Conservation (phyloP, 2,113 vertebrate genomes). For the Daphoenositta chrysoptera region DNA sequence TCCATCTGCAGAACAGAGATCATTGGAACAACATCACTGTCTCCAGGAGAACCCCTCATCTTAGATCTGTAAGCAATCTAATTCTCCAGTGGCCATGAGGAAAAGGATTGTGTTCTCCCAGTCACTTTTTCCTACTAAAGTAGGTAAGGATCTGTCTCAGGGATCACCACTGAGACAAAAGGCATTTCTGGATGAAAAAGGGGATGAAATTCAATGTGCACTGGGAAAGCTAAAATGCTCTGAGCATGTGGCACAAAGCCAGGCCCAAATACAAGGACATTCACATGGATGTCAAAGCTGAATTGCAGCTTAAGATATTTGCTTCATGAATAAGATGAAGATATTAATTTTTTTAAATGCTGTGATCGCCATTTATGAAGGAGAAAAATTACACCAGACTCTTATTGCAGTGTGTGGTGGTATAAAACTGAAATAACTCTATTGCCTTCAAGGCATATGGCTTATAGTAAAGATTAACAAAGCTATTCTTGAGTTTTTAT, state of each 20-base stretch:
- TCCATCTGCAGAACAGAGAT: background rate
- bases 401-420: background rate
- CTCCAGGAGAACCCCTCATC: background rate
- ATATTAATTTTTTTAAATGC: background rate
- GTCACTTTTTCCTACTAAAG: background rate
- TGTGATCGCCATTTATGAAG: background rate
- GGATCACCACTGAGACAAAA: background rate
- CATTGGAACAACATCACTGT: background rate
- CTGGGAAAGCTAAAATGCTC: background rate
- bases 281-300: background rate
- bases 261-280: background rate
- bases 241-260: background rate
- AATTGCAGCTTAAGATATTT: conserved; percentile 5
- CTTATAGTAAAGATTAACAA: conserved; percentile 52
- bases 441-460: conserved; percentile 55
- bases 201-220: background rate
- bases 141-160: background rate
- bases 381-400: background rate
- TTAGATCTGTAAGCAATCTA: background rate
- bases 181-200: background rate
- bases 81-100: background rate
- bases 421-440: conserved; percentile 39
- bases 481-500: conserved; percentile 41
- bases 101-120: background rate
- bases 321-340: background rate